These are phyloP conservation scores for Mesorhabditis belari DNA, from an alignment of 2,888 invertebrate species.

Conservation along the genomic window DNA sequence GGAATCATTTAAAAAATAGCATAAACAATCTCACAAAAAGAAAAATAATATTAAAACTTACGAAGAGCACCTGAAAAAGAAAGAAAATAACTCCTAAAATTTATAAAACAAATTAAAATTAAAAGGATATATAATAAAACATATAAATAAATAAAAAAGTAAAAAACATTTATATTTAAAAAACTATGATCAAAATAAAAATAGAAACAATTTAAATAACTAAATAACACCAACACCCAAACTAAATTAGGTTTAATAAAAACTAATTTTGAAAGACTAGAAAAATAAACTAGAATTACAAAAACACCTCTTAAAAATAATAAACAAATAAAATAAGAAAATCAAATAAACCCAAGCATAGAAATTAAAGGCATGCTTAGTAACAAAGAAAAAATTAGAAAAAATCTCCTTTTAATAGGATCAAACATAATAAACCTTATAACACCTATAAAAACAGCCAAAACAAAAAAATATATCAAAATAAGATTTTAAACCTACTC, in stretches of 20 bases:
- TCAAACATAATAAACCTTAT: constrained; percentile 30
- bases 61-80: constrained; percentile 37
- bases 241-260: constrained; percentile 16
- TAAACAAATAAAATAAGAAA: constrained; percentile 39
- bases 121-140: constrained; percentile 29
- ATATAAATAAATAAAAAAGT: constrained; percentile 12
- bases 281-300: constrained; percentile 39
- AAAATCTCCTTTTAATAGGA: constrained; percentile 33
- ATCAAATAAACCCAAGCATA: constrained; percentile 26
- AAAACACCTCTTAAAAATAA: constrained; percentile 38
- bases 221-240: constrained; percentile 13
- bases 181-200: not conserved
- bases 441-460: constrained; percentile 21
- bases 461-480: constrained; percentile 23
- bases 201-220: constrained; percentile 4
- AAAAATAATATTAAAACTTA: constrained; percentile 35
- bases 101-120: constrained; percentile 56
- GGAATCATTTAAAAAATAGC: constrained; percentile 34
- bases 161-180: constrained; percentile 6
- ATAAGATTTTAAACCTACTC: constrained; percentile 35
- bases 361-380: constrained; percentile 23
- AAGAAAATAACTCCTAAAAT: constrained; percentile 36
- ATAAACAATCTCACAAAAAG: constrained; percentile 39
- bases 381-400: constrained; percentile 33
- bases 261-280: constrained; percentile 31